Conservation (phyloP, 2,888 invertebrate genomes). For the Schizaphis graminum region DNA sequence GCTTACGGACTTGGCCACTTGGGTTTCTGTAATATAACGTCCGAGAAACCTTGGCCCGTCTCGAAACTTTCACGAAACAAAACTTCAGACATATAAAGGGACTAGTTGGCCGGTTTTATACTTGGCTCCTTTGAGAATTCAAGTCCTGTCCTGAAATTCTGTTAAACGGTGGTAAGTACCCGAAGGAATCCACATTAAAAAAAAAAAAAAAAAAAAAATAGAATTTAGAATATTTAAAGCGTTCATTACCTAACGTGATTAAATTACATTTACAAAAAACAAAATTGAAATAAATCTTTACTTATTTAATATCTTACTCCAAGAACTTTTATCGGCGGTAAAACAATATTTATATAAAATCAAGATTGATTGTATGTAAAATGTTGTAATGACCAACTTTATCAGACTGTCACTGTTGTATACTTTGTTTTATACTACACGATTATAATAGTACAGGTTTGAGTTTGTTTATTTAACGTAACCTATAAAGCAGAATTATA, state of each 20-base stretch:
- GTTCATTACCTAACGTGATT: constrained; percentile 22
- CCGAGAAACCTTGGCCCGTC: constrained; percentile 57
- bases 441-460: neutral
- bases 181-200: neutral
- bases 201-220: constrained; percentile 11
- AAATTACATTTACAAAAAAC: neutral
- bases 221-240: constrained; percentile 36
- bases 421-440: neutral
- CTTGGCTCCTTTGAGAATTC: constrained; percentile 57
- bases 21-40: constrained; percentile 62
- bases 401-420: neutral
- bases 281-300: neutral
- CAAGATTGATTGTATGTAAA: neutral
- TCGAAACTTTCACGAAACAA: constrained; percentile 56
- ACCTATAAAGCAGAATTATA: neutral
- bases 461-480: neutral
- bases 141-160: constrained; percentile 35
- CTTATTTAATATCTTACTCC: neutral
- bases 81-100: constrained; percentile 60
- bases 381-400: neutral
- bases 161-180: constrained; percentile 41
- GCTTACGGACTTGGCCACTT: constrained; percentile 51
- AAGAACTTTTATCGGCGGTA: neutral
- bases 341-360: neutral
- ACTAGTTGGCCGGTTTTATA: constrained; percentile 52